Conservation (phyloP, 2,888 invertebrate species). For the Amorpha juglandis region DNA sequence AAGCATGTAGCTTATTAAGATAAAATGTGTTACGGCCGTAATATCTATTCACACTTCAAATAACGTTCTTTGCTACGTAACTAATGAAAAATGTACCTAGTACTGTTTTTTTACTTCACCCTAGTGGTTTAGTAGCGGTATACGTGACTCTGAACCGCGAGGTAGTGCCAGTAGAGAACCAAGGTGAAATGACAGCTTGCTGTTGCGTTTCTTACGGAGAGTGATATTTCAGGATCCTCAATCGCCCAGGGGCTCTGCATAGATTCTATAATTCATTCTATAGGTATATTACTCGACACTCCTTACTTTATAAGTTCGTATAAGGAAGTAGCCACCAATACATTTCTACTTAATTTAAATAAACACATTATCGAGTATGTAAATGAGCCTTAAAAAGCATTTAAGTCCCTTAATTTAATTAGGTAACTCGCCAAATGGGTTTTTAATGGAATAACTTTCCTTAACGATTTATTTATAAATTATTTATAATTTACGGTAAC, state of each 20-base stretch:
- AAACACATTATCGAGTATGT: constrained; percentile 49
- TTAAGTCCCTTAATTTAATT: constrained; percentile 47
- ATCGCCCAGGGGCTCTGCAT: background rate
- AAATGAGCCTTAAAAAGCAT: constrained; percentile 42
- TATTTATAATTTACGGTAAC: background rate
- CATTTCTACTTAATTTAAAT: constrained; percentile 44
- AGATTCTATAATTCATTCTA: background rate
- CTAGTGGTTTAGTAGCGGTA: too few relatives aligned
- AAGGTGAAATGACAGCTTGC: too few relatives aligned
- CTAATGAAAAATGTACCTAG: background rate
- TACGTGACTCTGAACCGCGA: too few relatives aligned
- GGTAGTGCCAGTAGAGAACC: too few relatives aligned
- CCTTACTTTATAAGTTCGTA: background rate
- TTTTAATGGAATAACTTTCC: constrained; percentile 54
- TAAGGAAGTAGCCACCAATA: constrained; percentile 29
- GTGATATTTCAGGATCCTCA: background rate
- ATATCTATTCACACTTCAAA: background rate
- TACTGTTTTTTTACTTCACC: background rate
- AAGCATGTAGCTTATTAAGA: background rate
- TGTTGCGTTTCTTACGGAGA: too few relatives aligned
- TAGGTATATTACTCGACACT: too few relatives aligned
- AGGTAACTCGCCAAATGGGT: constrained; percentile 48
- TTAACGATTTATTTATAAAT: constrained; percentile 12
- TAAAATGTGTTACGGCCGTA: background rate
- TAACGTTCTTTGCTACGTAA: constrained; percentile 1